Evolutionary conservation across 2,888 invertebrate species (phyloP), one percentile per base, ranked within the genome.

Genomic region (Tinea trinotella): DNA sequence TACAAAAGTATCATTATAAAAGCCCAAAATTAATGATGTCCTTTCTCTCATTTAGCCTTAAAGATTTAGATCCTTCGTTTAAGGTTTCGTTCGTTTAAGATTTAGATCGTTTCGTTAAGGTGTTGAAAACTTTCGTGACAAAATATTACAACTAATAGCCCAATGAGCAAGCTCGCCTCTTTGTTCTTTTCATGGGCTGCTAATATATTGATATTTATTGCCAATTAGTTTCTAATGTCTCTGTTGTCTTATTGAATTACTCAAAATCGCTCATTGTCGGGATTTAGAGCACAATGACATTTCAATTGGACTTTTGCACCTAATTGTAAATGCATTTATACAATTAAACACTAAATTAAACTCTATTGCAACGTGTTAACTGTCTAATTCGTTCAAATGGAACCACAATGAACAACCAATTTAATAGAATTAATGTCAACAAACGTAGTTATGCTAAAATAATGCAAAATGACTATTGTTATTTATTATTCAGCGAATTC

Each of bases 381-480:
- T 15, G 17, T n/a, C 17, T 10, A 19, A 46, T 18, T 46, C 46
- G 10, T 10, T 30, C n/a, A 7, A 30, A 30, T 4, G 2, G 3
- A 10, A 7, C 3, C 1, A 30, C 30, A 30, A 30, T 30, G 30
- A 30, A 10, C 7, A 2, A 30, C 7, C 30, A 7, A 30, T 7
- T 30, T 30, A 30, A 30, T 30, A 30, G 30, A n/a, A 30, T 30
- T 30, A 30, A 40, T 40, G 40, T 46, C 46, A 3, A 5, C 15
- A 19, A 46, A 12, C n/a, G 17, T 17, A 7, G 46, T 15, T 46
- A 46, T 46, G 46, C 46, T 46, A 46, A 46, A 46, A 46, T 46
- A 46, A 46, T 46, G 46, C 46, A 46, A 46, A 50, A 50, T 50
- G 13, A 50, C 50, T 50, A 50, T 50, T 50, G 50, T 50, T 50